Evolutionary conservation across 2,113 vertebrate species (phyloP).

Genomic region (Gymnorhina tibicen): DNA sequence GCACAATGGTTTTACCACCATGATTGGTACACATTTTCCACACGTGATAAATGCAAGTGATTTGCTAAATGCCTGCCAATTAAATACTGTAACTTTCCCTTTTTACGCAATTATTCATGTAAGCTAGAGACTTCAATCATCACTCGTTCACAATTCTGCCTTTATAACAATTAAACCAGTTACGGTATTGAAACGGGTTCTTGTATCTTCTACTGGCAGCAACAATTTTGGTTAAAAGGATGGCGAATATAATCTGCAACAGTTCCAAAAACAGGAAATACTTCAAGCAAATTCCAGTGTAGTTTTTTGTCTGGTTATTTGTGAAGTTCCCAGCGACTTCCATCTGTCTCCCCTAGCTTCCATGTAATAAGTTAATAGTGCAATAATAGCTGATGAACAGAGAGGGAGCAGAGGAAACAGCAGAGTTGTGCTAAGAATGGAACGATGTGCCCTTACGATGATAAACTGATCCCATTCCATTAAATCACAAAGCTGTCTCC

Average conservation of each 20-base stretch:
- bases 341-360: conserved; percentile 17
- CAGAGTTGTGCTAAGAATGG: conserved; percentile 21
- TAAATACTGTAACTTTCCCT: conserved; percentile 31
- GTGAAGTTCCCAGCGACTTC: conserved; percentile 47
- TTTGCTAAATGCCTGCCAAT: conserved; percentile 49
- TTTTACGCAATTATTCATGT: not conserved
- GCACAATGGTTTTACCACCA: conserved; percentile 2
- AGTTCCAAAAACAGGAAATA: conserved; percentile 30
- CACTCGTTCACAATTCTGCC: not conserved
- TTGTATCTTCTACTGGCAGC: conserved; percentile 56
- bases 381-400: conserved; percentile 45
- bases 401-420: conserved; percentile 3
- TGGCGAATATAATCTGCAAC: not conserved
- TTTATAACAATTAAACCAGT: conserved; percentile 51
- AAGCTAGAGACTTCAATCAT: conserved; percentile 23
- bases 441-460: conserved; percentile 62
- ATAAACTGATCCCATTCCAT: conserved; percentile 70
- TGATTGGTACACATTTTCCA: not conserved
- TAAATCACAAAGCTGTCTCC: conserved; percentile 72
- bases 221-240: conserved; percentile 52
- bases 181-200: conserved; percentile 49
- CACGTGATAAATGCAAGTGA: conserved; percentile 27
- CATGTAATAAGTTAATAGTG: conserved; percentile 54
- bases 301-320: conserved; percentile 44
- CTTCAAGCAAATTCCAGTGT: not conserved